Percentiles rank a stretch among this genome's conserved stretches.
Conservation (phyloP, 2,113 vertebrate species). For the Geothlypis trichas region DNA sequence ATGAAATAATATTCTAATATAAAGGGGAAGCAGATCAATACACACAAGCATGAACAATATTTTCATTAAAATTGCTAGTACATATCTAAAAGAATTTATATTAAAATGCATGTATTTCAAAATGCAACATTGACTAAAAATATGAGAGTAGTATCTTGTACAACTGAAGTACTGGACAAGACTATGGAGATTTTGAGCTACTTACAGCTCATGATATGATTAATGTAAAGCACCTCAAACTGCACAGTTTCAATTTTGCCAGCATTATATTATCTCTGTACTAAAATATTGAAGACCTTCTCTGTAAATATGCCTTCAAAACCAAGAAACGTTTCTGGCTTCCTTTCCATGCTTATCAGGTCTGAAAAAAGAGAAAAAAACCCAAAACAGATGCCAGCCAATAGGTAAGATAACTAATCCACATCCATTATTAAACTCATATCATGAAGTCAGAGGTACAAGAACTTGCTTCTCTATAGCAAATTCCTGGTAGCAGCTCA, state of each 20-base stretch:
- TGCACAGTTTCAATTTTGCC: neutral
- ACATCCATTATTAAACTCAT: neutral
- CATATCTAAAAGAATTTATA: neutral
- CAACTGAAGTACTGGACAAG: neutral
- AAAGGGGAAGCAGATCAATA: neutral
- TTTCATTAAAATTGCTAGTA: neutral
- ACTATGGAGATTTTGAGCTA: neutral
- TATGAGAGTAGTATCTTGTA: neutral
- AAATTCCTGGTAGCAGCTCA: neutral
- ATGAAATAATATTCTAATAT: neutral
- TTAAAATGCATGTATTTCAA: neutral
- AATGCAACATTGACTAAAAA: neutral
- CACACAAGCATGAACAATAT: neutral
- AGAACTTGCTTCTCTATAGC: neutral
- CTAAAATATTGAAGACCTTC: neutral
- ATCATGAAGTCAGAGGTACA: neutral
- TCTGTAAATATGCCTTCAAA: slow-evolving; percentile 1
- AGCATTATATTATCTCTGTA: neutral
- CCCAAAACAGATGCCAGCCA: neutral
- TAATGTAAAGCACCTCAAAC: neutral
- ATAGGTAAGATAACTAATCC: neutral
- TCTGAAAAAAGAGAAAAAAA: neutral
- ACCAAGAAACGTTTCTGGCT: neutral
- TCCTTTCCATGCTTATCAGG: neutral
- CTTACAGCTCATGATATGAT: neutral